Evolutionary conservation across 2,113 vertebrate genomes (phyloP).

Genomic region (Nipponia nippon): DNA sequence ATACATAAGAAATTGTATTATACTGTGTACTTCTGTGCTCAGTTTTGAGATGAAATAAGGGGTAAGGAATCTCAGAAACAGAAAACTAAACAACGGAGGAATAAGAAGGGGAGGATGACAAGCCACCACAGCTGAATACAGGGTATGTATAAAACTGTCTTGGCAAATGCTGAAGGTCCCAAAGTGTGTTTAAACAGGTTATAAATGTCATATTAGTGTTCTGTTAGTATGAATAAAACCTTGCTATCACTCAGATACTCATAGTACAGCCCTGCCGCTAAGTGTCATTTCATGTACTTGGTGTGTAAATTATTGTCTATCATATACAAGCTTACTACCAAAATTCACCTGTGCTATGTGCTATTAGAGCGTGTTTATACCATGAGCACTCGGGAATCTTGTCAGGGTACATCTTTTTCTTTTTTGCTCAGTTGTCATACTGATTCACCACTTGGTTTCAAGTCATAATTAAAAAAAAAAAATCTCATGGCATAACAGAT

Average conservation of each 20-base stretch:
- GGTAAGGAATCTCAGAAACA: not conserved
- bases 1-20: not conserved
- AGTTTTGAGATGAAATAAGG: not conserved
- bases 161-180: not conserved
- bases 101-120: not conserved
- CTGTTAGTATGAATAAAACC: not conserved
- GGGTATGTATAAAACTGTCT: not conserved
- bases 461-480: not conserved
- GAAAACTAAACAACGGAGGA: not conserved
- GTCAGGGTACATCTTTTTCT: not conserved
- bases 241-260: not conserved
- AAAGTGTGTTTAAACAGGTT: not conserved
- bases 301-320: not conserved
- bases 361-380: not conserved
- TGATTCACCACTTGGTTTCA: not conserved
- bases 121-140: not conserved
- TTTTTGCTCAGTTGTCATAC: not conserved
- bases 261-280: not conserved
- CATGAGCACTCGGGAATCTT: not conserved
- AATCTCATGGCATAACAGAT: not conserved
- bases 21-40: not conserved
- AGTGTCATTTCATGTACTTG: not conserved
- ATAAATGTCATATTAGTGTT: not conserved
- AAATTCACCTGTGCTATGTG: not conserved
- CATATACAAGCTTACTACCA: not conserved